phyloP scores from a whole-genome alignment of 1,140 invertebrate species.

The Ectropis grisescens region DNA sequence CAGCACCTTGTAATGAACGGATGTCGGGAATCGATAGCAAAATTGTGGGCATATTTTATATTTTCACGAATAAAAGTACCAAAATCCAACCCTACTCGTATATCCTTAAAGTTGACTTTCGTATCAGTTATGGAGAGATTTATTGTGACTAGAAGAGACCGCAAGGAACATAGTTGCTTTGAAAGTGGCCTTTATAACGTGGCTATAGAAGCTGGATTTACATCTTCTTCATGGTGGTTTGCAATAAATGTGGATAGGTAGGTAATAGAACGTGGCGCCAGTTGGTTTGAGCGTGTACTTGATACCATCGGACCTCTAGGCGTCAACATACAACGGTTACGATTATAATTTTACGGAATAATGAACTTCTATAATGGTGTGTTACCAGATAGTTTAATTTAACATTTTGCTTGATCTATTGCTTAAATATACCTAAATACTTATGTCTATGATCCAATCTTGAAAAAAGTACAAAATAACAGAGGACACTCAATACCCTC shows the following conservation, averaged over 20 bases:
- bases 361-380: constrained; percentile 12
- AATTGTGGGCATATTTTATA: constrained; percentile 55
- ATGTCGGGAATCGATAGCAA: constrained; percentile 56
- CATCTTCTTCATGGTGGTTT: constrained; percentile 35
- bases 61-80: constrained; percentile 18
- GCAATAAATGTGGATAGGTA: constrained; percentile 32
- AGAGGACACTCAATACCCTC: too few species aligned
- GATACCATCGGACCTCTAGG: constrained; percentile 45
- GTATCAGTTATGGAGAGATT: constrained; percentile 11
- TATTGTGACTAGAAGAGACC: constrained; percentile 21
- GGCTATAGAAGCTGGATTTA: constrained; percentile 47
- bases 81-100: constrained; percentile 21
- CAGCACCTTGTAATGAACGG: constrained; percentile 59
- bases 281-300: constrained; percentile 31
- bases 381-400: too few species aligned
- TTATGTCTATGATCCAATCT: too few species aligned
- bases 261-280: constrained; percentile 56
- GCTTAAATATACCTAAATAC: too few species aligned
- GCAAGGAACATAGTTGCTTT: constrained; percentile 30
- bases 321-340: constrained; percentile 33
- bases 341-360: constrained; percentile 38
- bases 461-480: too few species aligned
- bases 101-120: constrained; percentile 24
- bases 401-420: too few species aligned
- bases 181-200: constrained; percentile 42